These are phyloP conservation scores for Zapornia atra DNA, from an alignment of 2,113 vertebrate genomes.

Conservation along the genomic window DNA sequence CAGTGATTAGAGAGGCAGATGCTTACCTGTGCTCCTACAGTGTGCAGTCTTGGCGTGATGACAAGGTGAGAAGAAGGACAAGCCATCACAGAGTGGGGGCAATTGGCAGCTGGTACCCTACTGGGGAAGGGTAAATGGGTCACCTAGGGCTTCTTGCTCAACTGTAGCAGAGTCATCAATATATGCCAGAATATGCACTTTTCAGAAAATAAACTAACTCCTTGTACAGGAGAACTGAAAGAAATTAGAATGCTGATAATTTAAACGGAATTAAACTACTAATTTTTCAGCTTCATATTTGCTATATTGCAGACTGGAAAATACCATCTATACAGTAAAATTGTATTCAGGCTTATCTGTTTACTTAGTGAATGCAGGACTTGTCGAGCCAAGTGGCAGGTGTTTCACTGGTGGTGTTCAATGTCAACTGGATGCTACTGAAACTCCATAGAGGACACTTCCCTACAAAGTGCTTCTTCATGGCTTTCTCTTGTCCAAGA, in stretches of 20 bases:
- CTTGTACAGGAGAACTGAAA: slow-evolving; percentile 9
- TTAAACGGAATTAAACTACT: slow-evolving; percentile 62
- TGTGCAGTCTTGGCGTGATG: slow-evolving; percentile 76
- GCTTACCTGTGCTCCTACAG: slow-evolving; percentile 79
- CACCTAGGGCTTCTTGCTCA: slow-evolving; percentile 70
- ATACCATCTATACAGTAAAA: not conserved
- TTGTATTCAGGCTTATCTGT: not conserved
- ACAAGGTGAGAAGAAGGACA: slow-evolving; percentile 84
- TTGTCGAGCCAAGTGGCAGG: not conserved
- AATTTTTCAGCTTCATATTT: not conserved
- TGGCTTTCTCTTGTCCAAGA: not conserved
- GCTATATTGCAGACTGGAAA: not conserved
- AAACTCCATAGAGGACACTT: not conserved
- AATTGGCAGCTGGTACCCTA: slow-evolving; percentile 78
- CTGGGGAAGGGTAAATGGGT: slow-evolving; percentile 77
- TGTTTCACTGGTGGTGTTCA: not conserved
- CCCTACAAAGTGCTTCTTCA: not conserved
- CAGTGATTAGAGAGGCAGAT: slow-evolving; percentile 79
- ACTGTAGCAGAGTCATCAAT: slow-evolving; percentile 68
- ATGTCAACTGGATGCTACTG: not conserved
- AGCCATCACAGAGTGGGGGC: slow-evolving; percentile 73
- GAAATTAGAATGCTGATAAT: slow-evolving; percentile 55
- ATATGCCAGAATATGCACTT: slow-evolving; percentile 60
- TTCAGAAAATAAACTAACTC: slow-evolving; percentile 60
- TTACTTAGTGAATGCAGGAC: not conserved